A percentile compares a stretch with the other conserved stretches of the same genome.
Evolutionary conservation across 1,140 invertebrate genomes (phyloP).

Genomic region (Drosophila baimaii): DNA sequence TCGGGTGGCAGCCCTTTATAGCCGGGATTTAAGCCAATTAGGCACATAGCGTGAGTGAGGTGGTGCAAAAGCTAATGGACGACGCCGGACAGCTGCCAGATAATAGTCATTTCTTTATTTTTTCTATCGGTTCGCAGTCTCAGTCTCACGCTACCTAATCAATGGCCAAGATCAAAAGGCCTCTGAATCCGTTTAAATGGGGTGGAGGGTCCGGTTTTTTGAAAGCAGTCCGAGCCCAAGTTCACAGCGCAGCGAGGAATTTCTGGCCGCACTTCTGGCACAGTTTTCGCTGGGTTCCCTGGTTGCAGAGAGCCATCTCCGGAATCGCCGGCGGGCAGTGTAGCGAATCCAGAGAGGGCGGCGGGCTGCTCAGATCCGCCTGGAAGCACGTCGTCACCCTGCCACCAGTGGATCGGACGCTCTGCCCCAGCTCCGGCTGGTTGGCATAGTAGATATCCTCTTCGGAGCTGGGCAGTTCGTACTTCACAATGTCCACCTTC

Average conservation of each 20-base stretch:
- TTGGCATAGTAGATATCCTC: conserved; percentile 18
- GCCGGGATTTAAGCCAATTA: conserved; percentile 59
- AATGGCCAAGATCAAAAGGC: not conserved
- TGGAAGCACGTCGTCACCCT: not conserved
- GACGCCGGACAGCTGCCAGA: conserved; percentile 39
- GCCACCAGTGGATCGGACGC: conserved; percentile 5
- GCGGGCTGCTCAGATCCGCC: not conserved
- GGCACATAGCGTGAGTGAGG: not conserved
- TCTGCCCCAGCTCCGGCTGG: not conserved
- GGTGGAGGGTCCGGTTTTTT: not conserved
- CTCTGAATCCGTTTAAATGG: not conserved
- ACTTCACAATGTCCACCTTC: conserved; percentile 56
- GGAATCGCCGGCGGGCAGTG: not conserved
- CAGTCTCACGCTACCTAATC: not conserved
- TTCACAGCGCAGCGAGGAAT: conserved; percentile 47
- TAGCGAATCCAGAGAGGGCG: not conserved
- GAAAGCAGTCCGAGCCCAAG: not conserved
- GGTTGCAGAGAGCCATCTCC: not conserved
- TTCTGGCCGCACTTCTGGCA: conserved; percentile 59
- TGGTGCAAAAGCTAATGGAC: conserved; percentile 3
- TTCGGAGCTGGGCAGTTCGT: conserved; percentile 64
- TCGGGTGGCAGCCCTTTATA: conserved; percentile 45
- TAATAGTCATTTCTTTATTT: conserved; percentile 42
- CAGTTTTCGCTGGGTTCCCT: conserved; percentile 25
- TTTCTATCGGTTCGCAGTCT: not conserved